Evolutionary conservation across 2,888 invertebrate species (phyloP).

Genomic region (Ormyrus thymus): DNA sequence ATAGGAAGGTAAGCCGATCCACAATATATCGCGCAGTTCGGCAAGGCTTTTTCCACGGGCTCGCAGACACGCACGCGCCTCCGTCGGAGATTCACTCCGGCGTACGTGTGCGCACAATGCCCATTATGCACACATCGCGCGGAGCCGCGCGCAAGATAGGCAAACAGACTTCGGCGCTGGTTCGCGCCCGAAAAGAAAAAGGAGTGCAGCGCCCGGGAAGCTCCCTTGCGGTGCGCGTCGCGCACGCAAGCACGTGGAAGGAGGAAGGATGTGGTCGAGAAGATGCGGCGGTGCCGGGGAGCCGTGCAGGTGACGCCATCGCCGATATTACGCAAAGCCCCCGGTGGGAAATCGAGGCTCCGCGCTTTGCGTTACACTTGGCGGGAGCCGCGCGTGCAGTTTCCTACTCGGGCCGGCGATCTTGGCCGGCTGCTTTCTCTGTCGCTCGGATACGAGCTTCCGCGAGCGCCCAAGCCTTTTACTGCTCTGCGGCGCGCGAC

Average conservation of each 20-base stretch:
- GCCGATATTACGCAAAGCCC: constrained; percentile 64
- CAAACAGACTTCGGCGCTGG: too few species aligned
- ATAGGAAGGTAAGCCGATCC: constrained; percentile 66
- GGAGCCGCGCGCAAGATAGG: too few species aligned
- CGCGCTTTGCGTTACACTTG: constrained; percentile 52
- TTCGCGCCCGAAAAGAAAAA: too few species aligned
- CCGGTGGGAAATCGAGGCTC: constrained; percentile 66
- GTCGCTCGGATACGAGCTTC: constrained; percentile 1
- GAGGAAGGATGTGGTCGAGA: constrained; percentile 74
- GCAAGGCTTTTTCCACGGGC: not conserved
- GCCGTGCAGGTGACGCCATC: constrained; percentile 65
- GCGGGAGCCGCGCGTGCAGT: not conserved
- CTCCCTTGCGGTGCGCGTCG: not conserved
- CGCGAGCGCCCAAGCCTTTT: constrained; percentile 27
- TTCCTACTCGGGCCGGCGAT: not conserved
- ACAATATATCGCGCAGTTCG: constrained; percentile 53
- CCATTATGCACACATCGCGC: too few species aligned
- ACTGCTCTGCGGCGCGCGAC: not conserved
- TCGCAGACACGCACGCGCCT: not conserved
- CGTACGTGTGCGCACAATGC: too few species aligned
- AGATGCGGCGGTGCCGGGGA: constrained; percentile 55
- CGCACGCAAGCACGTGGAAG: constrained; percentile 38
- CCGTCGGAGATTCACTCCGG: too few species aligned
- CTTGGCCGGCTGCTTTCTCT: not conserved
- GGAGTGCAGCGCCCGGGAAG: too few species aligned